Evolutionary conservation across 1,140 invertebrate species (phyloP), one percentile per base, ranked within the genome.

Genomic region (Adoxophyes honmai): DNA sequence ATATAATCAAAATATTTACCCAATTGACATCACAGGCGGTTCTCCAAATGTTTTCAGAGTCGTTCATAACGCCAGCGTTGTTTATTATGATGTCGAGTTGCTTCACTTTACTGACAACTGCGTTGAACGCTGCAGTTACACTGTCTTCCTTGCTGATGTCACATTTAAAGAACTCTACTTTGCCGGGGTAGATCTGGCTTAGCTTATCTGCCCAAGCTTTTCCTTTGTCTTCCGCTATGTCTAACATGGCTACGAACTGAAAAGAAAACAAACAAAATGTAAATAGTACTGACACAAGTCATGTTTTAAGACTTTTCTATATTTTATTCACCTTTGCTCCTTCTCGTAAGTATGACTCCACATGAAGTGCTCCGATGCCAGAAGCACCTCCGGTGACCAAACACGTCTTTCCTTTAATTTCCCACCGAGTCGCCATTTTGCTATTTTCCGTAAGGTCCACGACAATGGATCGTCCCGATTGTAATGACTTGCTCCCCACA

Each of bases 1-100:
- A 11, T 4, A 10, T 1, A 36, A 36, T 4, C n/a, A 9, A 3
- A 10, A 18, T 21, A 21, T 4, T 9, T 44, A 44, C 42, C 42
- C 42, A 48, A n/a, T 48, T 48, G n/a, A 83, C 68, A 42, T 73
- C 67, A 44, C 62, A 57, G 6, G 63, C 69, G 16, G 54, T 79
- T 58, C 68, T 75, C 69, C 69, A 84, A 57, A 69, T 39, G 33
- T 65, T 52, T 8, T 56, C 64, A 1, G 64, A 34, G 52, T 87
- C 84, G 36, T 75, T 68, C 58, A 87, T 69, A 34, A 84, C 73
- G 1, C 91, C 93, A 14, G 92, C 93, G 70, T 93, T 94, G 75
- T 94, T 94, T 44, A 94, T 87, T 33, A 93, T 86, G 10, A 94
- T 90, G 66, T 94, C 91, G 10, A 94, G 70, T 2, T 90, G 89